Evolutionary conservation across 2,797 vertebrate genomes (phyloP).

Genomic region (Enteromius viviparus): DNA sequence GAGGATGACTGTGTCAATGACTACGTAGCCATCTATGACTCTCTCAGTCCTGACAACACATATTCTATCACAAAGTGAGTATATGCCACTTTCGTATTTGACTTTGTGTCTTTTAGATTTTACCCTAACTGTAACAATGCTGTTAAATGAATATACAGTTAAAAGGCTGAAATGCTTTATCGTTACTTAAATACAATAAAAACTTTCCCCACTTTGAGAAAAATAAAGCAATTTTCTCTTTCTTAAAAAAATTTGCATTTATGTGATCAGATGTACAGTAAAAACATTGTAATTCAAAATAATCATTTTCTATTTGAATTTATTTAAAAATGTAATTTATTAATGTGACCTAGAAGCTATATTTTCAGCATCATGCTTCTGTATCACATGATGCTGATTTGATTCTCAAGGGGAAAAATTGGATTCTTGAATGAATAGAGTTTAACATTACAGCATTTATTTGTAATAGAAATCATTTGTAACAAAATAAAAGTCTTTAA

Average conservation of each 20-base stretch:
- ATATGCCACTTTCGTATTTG: neutral
- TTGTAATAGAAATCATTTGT: neutral
- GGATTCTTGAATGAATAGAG: neutral
- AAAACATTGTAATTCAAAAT: neutral
- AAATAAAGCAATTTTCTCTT: neutral
- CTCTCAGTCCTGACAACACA: conserved; percentile 76
- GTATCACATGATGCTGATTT: neutral
- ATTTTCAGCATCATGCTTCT: neutral
- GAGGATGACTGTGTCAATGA: conserved; percentile 81
- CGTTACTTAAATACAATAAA: neutral
- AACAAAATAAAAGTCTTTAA: neutral
- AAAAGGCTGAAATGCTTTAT: neutral
- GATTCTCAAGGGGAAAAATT: neutral
- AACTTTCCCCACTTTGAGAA: neutral
- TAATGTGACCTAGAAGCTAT: neutral
- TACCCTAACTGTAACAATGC: neutral
- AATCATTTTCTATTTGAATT: neutral
- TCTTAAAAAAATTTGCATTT: neutral
- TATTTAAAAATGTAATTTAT: neutral
- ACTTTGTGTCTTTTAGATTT: neutral
- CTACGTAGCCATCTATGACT: conserved; percentile 79
- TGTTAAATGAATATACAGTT: neutral
- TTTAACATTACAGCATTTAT: neutral
- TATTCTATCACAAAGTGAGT: conserved; percentile 80
- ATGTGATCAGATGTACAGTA: neutral